A percentile compares a stretch with the other conserved stretches of the same genome.
Conservation (phyloP, 2,113 vertebrate species). For the Anhinga anhinga region DNA sequence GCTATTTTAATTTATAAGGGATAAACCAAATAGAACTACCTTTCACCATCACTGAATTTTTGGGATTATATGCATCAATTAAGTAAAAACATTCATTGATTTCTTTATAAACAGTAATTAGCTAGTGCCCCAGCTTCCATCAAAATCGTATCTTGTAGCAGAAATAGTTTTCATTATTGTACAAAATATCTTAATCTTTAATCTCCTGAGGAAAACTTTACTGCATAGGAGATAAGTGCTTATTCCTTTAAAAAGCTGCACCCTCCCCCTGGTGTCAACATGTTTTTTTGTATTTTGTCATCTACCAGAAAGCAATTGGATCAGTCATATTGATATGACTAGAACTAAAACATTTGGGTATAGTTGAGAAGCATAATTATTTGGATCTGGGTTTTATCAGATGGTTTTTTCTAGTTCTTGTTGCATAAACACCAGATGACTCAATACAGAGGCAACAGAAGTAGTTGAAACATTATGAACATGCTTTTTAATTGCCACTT, state of each 20-base stretch:
- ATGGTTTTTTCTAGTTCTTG: not conserved
- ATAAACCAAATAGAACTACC: not conserved
- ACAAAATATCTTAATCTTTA: not conserved
- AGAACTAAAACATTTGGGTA: not conserved
- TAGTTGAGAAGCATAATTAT: not conserved
- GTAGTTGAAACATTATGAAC: not conserved
- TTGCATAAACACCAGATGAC: slow-evolving; percentile 9
- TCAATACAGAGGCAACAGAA: not conserved
- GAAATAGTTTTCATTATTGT: not conserved
- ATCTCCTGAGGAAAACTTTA: not conserved
- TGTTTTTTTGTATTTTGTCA: not conserved
- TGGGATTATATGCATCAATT: not conserved
- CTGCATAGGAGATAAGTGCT: not conserved
- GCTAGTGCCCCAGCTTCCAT: not conserved
- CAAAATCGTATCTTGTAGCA: not conserved
- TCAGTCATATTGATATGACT: not conserved
- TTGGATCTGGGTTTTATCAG: not conserved
- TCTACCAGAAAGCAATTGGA: not conserved
- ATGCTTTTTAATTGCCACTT: not conserved
- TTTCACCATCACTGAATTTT: not conserved
- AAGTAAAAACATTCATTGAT: not conserved
- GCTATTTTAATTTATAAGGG: not conserved
- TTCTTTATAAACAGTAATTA: not conserved
- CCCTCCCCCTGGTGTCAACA: not conserved
- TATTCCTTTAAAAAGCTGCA: not conserved